phyloP scores from a whole-genome alignment of 2,888 invertebrate species.

The Ichneumon xanthorius region DNA sequence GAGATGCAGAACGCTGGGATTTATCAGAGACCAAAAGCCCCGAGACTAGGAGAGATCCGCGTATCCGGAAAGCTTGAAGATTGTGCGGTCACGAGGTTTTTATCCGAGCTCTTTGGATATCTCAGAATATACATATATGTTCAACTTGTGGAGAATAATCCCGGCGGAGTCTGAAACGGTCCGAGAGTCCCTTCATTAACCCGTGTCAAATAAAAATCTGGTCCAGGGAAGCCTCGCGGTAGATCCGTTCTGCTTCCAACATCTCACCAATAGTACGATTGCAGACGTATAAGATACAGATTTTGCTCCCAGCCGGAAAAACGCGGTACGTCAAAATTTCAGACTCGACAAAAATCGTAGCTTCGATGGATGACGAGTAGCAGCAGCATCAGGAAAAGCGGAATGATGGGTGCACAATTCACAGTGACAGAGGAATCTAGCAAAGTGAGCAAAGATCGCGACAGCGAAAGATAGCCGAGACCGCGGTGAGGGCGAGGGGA shows the following conservation, averaged over 20 bases:
- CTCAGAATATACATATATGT: neutral
- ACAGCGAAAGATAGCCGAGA: neutral
- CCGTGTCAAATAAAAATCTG: too few relatives aligned
- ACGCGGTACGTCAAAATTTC: neutral
- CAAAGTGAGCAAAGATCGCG: conserved; percentile 21
- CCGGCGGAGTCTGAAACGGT: neutral
- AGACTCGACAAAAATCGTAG: neutral
- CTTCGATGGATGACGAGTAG: neutral
- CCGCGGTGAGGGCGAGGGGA: conserved; percentile 16
- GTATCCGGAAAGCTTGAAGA: neutral
- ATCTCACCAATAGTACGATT: too few relatives aligned
- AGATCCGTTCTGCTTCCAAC: too few relatives aligned
- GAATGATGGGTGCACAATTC: neutral
- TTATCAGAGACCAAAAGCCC: conserved; percentile 42
- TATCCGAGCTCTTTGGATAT: neutral
- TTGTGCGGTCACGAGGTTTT: neutral
- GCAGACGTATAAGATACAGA: too few relatives aligned
- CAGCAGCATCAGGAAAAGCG: neutral
- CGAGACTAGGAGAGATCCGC: conserved; percentile 13
- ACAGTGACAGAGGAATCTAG: conserved; percentile 9
- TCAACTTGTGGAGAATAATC: neutral
- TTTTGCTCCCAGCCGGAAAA: too few relatives aligned
- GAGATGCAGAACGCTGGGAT: conserved; percentile 40
- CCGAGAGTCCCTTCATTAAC: conserved; percentile 1
- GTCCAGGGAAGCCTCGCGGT: too few relatives aligned